phyloP scores from a whole-genome alignment of 2,797 vertebrate species.

The Salmo trutta region DNA sequence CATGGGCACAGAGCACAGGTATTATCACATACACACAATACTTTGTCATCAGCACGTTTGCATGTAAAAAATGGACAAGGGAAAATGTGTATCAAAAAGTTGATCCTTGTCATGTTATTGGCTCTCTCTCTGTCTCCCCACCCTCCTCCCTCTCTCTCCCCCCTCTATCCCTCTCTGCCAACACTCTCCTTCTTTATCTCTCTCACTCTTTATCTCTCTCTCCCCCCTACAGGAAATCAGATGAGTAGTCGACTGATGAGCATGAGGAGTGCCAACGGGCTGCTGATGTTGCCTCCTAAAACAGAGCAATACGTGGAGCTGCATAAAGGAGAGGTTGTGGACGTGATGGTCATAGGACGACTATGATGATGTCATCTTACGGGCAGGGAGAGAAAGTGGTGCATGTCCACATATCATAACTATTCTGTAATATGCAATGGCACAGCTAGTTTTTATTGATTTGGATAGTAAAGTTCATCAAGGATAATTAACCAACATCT shows the following conservation, averaged over 20 bases:
- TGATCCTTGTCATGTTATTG: no score
- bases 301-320: slow-evolving; percentile 99
- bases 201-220: not conserved
- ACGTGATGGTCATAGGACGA: slow-evolving; percentile 98
- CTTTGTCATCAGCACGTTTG: not conserved
- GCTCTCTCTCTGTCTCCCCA: not conserved
- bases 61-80: not conserved
- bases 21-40: not conserved
- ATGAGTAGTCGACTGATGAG: slow-evolving; percentile 98
- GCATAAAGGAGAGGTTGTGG: slow-evolving; percentile 97
- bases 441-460: slow-evolving; percentile 91
- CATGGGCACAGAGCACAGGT: slow-evolving; percentile 99
- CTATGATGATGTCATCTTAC: slow-evolving; percentile 87
- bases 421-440: slow-evolving; percentile 99
- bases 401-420: slow-evolving; percentile 97
- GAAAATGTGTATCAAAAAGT: no score
- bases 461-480: slow-evolving; percentile 83
- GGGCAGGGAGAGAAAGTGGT: slow-evolving; percentile 78
- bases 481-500: slow-evolving; percentile 87
- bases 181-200: not conserved
- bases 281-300: slow-evolving; percentile 98
- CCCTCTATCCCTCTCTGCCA: not conserved
- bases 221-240: slow-evolving; percentile 86
- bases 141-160: not conserved
- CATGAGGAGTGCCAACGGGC: slow-evolving; percentile 98